Base-by-base conservation (phyloP, 2,888 invertebrate genomes). In the Calliscelio sp. region DNA sequence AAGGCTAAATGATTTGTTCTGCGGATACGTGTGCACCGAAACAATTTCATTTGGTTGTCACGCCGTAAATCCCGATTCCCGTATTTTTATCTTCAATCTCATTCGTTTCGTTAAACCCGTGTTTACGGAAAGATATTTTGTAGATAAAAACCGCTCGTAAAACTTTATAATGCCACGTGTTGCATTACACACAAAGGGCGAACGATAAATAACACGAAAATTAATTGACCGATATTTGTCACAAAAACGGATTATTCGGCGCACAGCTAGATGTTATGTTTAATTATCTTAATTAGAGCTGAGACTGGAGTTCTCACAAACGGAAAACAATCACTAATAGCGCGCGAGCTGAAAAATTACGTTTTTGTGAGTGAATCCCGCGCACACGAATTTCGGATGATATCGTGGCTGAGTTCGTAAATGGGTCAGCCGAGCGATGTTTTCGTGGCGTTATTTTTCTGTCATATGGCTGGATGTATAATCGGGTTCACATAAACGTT, bases 391-490 rank as follows among this genome's bases (percentile, higher is more conserved):
- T 16, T 18, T 59, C 11, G 59, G 35, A 11, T 59, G 35, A 38
- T 38, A 59, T 70, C 28, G 71, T 61, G 61, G 73, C 59, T 80
- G 63, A 59, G 61, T 68, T 87, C 87, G 86, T 84, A 83, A 71
- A 63, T 73, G 63, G 78, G 78, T 86, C 82, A 38, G 32, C 25
- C 51, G 57, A 70, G 80, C 59, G 55, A 77, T 63, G 32, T 71
- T 71, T 16, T 55, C 6, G 44, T 18, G 28, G 25, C 46, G 24
- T 57, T 53, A 80, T 32, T 46, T 61, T 28, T 63, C 59, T 22
- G 20, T 10, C 28, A 20, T n/a, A 38, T 18, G 18, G 16, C 4
- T 44, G 44, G 16, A 18, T 3, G 44, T 6, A 44, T 44, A 44
- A 44, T 44, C 16, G 4, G n/a, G n/a, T n/a, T n/a, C n/a, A n/a